Base-by-base conservation (phyloP, 2,888 invertebrate species). In the Spatulosminthurus flaviceps region DNA sequence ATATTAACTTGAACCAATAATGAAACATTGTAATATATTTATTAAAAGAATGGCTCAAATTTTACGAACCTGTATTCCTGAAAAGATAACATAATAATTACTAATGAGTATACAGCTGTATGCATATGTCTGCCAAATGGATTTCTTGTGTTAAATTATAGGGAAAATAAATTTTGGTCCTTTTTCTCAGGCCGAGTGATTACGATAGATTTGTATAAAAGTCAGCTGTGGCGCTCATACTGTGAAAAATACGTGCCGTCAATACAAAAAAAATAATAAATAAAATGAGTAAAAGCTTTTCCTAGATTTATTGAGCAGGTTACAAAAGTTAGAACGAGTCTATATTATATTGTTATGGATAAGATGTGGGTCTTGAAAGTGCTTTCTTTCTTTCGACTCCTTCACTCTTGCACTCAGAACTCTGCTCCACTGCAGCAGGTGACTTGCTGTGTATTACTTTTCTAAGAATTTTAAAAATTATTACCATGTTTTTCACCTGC, bases 361-460 rank as follows among this genome's bases (percentile, higher is more conserved):
- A 24, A 43, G 69, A 76, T 67, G 76, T 76, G 76, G 76, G 76
- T 69, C 76, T 64, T 42, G 67, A 73, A 60, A 51, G 16, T 21
- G 67, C 69, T 76, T 76, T 42, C 69, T 76, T 76, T 42, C 69
- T 76, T 76, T 76, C 67, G 67, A 67, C 26, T 67, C 60, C 19
- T 71, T 22, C 60, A 21, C 60, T 51, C 70, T 19, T 29, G 7
- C 1, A 19, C 29, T 70, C 28, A n/a, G n/a, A n/a, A n/a, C n/a
- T 41, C 24, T 66, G 29, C n/a, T 19, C 51, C 51, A n/a, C n/a
- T 51, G 51, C n/a, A 9, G 9, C 41, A 41, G 7, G 16, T 51
- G n/a, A 16, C 5, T 9, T 9, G 41, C 4, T 51, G n/a, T 51
- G n/a, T n/a, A 43, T 66, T 41, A 67, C 66, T 76, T 66, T 29